Evolutionary conservation across 2,113 vertebrate genomes (phyloP).

Genomic region (Varanus komodoensis): DNA sequence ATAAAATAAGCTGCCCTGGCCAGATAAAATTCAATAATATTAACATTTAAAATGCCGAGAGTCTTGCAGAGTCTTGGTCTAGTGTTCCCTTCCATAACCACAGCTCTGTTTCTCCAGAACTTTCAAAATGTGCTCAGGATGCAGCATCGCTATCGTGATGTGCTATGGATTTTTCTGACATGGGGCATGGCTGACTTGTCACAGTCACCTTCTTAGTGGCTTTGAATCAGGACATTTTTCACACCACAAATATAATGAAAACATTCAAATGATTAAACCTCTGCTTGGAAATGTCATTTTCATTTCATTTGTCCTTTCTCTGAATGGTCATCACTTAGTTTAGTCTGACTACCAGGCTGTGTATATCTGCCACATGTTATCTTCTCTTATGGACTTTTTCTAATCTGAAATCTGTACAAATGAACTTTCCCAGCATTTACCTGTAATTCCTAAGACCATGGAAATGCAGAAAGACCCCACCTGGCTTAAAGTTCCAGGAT

Average conservation of each 20-base stretch:
- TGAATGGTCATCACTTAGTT: neutral
- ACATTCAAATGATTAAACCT: neutral
- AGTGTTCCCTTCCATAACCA: neutral
- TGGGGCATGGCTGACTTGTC: neutral
- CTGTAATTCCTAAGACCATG: neutral
- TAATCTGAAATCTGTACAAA: slow-evolving; percentile 31
- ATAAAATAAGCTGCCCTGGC: no score
- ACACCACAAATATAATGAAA: slow-evolving; percentile 11
- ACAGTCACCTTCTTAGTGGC: neutral
- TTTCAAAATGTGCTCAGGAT: neutral
- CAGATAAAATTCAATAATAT: no score
- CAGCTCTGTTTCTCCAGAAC: neutral
- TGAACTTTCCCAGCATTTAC: slow-evolving; percentile 15
- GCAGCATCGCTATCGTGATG: neutral
- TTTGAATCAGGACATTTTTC: neutral
- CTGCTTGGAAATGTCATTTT: neutral
- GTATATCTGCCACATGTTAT: slow-evolving; percentile 34
- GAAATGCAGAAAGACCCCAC: no score
- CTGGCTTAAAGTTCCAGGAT: neutral
- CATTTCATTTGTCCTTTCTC: slow-evolving; percentile 15
- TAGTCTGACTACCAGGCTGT: neutral
- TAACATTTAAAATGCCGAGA: no score
- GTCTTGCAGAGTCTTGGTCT: neutral
- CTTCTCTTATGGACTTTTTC: slow-evolving; percentile 45
- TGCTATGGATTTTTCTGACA: neutral